Conservation (phyloP, 37 sponge, comb jelly and placozoan species). For the Halichondria panicea region DNA sequence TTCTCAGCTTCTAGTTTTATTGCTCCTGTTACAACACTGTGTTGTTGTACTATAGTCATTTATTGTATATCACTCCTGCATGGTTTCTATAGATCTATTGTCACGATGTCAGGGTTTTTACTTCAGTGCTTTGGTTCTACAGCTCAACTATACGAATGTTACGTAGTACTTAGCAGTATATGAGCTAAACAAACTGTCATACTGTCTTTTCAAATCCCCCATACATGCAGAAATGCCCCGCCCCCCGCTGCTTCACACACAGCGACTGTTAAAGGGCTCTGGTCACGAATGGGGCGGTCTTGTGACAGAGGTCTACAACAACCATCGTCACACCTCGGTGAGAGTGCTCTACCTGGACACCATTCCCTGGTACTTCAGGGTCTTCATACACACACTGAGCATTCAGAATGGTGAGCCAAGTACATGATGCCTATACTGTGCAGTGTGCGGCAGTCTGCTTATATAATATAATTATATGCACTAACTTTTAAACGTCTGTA, state of each 20-base stretch:
- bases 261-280: constrained; percentile 34
- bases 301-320: constrained; percentile 59
- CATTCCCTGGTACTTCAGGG: constrained; percentile 94
- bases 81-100: too few relatives aligned
- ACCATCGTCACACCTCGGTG: constrained; percentile 9
- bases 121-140: too few relatives aligned
- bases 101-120: too few relatives aligned
- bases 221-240: constrained; percentile 22
- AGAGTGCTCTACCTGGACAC: constrained; percentile 69
- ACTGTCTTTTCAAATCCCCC: too few relatives aligned
- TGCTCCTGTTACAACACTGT: too few relatives aligned
- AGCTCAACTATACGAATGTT: too few relatives aligned
- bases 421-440: neutral
- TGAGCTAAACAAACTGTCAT: neutral
- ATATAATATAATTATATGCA: neutral
- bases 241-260: constrained; percentile 4
- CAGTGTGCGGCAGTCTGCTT: neutral
- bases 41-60: too few relatives aligned
- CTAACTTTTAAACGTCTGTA: neutral
- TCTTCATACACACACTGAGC: constrained; percentile 82
- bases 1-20: too few relatives aligned
- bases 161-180: too few relatives aligned
- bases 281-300: constrained; percentile 86
- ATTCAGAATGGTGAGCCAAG: constrained; percentile 16
- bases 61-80: too few relatives aligned